Conservation (phyloP, 2,888 invertebrate genomes). For the Hetaerina titia region DNA sequence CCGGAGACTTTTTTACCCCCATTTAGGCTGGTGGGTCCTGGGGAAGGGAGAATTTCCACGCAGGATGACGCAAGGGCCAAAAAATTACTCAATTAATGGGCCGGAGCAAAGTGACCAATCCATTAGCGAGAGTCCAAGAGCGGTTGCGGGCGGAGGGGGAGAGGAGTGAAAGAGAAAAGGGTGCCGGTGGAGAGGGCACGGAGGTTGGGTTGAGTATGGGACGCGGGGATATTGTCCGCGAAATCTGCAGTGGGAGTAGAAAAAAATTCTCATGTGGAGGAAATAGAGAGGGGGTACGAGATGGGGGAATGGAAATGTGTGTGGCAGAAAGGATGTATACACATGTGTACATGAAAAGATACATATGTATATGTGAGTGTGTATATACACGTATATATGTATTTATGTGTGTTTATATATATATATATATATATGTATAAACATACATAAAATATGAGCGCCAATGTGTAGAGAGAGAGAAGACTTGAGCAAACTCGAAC, state of each 20-base stretch:
- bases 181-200: not conserved
- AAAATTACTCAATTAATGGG: constrained; percentile 45
- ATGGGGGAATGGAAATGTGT: not conserved
- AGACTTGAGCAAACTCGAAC: too few species aligned
- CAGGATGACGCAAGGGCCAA: not conserved
- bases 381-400: too few species aligned
- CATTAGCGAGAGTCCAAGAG: constrained; percentile 8
- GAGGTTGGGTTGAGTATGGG: not conserved
- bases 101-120: constrained; percentile 67
- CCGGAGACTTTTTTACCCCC: constrained; percentile 7
- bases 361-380: too few species aligned
- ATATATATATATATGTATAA: too few species aligned
- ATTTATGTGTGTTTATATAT: too few species aligned
- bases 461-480: too few species aligned
- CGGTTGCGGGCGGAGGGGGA: not conserved
- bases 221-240: not conserved
- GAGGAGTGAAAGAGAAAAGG: not conserved
- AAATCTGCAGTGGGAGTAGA: not conserved
- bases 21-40: not conserved
- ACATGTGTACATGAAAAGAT: too few species aligned
- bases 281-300: not conserved
- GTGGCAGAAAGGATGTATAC: too few species aligned
- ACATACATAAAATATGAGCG: too few species aligned
- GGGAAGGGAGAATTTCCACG: not conserved
- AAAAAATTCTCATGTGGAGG: not conserved